A percentile compares a stretch with the other conserved stretches of the same genome.
phyloP scores from a whole-genome alignment of 2,888 invertebrate species.

The Ennomos erosarius region DNA sequence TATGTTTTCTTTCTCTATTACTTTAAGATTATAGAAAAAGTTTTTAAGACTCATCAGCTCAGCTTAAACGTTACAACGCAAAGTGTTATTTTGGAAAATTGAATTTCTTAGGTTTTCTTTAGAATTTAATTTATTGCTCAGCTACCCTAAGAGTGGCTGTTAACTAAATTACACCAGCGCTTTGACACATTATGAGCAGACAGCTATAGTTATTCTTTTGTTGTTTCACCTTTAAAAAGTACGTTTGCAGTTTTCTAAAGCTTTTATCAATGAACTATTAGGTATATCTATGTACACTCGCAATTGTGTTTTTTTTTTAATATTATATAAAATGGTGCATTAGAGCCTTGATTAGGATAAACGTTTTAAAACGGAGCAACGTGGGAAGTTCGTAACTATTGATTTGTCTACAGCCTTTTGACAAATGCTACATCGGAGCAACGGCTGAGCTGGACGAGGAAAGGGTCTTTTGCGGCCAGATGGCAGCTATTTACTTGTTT shows the following conservation, averaged over 20 bases:
- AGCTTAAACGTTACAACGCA: constrained; percentile 13
- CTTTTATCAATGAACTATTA: no score
- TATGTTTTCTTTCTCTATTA: constrained; percentile 27
- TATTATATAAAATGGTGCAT: no score
- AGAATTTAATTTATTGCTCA: constrained; percentile 12
- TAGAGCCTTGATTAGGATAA: no score
- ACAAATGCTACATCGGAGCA: constrained; percentile 99
- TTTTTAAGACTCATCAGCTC: constrained; percentile 6
- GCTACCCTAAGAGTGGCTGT: constrained; percentile 4
- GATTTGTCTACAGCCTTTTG: constrained; percentile 92
- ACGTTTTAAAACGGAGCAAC: no score
- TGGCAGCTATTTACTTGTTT: constrained; percentile 99
- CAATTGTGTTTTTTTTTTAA: no score
- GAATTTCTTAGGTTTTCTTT: constrained; percentile 6
- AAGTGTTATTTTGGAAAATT: constrained; percentile 15
- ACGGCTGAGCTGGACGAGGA: constrained; percentile 98
- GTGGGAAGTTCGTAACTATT: background rate
- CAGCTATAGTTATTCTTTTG: no score
- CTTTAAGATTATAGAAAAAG: constrained; percentile 22
- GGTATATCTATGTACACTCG: no score
- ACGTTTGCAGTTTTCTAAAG: no score
- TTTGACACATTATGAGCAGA: background rate
- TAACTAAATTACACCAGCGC: constrained; percentile 1
- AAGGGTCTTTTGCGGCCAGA: constrained; percentile 99
- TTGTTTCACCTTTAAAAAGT: no score